Evolutionary conservation across 2,113 vertebrate genomes (phyloP), one percentile per base, ranked within the genome.

Genomic region (Anser brachyrhynchus): DNA sequence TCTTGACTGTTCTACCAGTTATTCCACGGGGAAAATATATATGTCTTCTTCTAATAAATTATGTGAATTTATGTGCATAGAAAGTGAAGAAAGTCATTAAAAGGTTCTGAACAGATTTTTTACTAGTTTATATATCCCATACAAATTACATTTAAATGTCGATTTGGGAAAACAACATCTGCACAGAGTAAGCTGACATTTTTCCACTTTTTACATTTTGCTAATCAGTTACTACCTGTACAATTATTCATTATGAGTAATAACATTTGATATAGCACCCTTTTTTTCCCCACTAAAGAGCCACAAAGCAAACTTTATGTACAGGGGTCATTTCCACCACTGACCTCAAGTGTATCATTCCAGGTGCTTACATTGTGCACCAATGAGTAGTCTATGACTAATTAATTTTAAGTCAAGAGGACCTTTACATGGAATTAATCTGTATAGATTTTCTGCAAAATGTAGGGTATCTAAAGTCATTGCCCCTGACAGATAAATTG

Each of bases 61-160:
- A 82, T 82, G 65, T 93, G 84, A 82, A 84, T 71, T 87, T 91
- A 66, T 89, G 71, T 93, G 66, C 71, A 82, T 67, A 90, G 59
- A 92, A 94, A 92, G 28, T 94, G 66, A 28, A 91, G 55, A 91
- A 96, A 94, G 51, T 73, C 62, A 26, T 79, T 94, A 43, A 82
- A 91, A 87, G 25, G 33, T 93, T 94, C 82, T 82, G 62, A 85
- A 91, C 44, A 93, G 58, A 72, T 75, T 91, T 96, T 95, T 90
- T 81, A 23, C 59, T 69, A 20, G 52, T 86, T 78, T 93, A 65
- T 69, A 25, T n/a, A 21, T 74, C 59, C 72, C 65, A 65, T 77
- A 81, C 31, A 96, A 94, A 72, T 85, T 75, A 72, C 35, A 33
- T 93, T 90, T 89, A 92, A 89, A 58, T 75, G 17, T 84, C 0